Conservation (phyloP, 2,113 vertebrate genomes). For the Mustelus asterias region DNA sequence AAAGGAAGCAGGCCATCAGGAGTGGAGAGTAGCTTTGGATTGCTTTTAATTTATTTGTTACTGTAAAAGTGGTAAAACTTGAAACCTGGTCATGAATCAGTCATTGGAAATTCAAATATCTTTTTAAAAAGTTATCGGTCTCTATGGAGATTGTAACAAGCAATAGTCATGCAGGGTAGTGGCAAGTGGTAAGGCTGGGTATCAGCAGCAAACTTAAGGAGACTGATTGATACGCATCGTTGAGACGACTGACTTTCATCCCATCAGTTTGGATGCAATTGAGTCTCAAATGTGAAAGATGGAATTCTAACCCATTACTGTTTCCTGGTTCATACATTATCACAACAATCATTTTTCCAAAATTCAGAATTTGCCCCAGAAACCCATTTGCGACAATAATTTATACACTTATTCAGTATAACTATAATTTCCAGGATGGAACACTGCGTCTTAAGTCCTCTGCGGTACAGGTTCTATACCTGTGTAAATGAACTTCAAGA, state of each 20-base stretch:
- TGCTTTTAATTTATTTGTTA: not conserved
- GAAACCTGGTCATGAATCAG: not conserved
- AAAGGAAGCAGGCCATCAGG: too few relatives aligned
- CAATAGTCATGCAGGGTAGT: not conserved
- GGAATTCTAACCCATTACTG: not conserved
- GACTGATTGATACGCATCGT: not conserved
- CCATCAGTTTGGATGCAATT: not conserved
- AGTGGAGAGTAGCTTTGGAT: too few relatives aligned
- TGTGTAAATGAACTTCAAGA: slow-evolving; percentile 93
- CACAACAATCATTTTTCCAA: not conserved
- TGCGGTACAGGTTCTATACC: slow-evolving; percentile 57
- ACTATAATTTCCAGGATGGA: not conserved
- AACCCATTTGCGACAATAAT: not conserved
- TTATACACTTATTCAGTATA: not conserved
- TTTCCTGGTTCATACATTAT: not conserved
- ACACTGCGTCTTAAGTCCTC: not conserved
- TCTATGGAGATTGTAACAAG: not conserved
- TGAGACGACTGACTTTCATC: not conserved
- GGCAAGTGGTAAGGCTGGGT: not conserved
- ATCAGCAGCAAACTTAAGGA: not conserved
- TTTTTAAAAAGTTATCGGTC: not conserved
- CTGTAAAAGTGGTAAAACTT: not conserved
- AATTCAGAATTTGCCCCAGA: not conserved
- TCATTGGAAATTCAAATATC: not conserved
- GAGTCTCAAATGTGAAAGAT: not conserved